Conservation (phyloP, 2,888 invertebrate species). For the Lingula anatina region DNA sequence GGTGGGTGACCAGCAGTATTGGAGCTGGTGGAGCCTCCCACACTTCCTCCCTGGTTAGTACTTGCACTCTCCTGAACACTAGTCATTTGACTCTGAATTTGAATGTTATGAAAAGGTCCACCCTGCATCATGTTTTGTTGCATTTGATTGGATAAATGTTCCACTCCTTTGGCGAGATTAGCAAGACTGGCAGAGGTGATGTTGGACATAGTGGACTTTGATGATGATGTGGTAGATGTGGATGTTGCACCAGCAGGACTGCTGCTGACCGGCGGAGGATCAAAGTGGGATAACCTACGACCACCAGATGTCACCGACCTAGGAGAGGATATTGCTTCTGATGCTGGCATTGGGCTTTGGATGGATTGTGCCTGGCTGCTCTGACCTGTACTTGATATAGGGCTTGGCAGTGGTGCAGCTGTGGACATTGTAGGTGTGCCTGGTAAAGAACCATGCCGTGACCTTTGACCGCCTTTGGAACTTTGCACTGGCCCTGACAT, state of each 20-base stretch:
- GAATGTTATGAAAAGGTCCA: conserved; percentile 51
- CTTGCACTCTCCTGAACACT: conserved; percentile 3
- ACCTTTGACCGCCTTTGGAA: background rate
- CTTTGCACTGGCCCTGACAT: background rate
- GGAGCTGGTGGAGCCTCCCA: no score
- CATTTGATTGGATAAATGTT: conserved; percentile 50
- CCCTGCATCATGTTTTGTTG: conserved; percentile 52
- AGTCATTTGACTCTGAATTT: conserved; percentile 42
- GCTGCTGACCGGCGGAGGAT: conserved; percentile 23
- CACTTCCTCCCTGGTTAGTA: no score
- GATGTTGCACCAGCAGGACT: conserved; percentile 17
- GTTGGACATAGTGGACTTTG: conserved; percentile 40
- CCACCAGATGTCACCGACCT: conserved; percentile 33
- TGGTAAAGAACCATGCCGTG: conserved; percentile 1
- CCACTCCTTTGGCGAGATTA: conserved; percentile 50
- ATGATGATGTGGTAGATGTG: conserved; percentile 24
- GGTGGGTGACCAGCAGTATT: background rate
- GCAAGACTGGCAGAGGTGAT: conserved; percentile 50
- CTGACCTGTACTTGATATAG: conserved; percentile 41
- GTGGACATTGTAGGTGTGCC: background rate
- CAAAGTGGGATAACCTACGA: conserved; percentile 40
- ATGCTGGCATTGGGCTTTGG: background rate
- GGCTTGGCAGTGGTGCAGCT: conserved; percentile 13
- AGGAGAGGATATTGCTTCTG: conserved; percentile 6
- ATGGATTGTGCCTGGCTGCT: no score